Evolutionary conservation across 2,797 vertebrate species (phyloP).

Genomic region (Knipowitschia caucasica): DNA sequence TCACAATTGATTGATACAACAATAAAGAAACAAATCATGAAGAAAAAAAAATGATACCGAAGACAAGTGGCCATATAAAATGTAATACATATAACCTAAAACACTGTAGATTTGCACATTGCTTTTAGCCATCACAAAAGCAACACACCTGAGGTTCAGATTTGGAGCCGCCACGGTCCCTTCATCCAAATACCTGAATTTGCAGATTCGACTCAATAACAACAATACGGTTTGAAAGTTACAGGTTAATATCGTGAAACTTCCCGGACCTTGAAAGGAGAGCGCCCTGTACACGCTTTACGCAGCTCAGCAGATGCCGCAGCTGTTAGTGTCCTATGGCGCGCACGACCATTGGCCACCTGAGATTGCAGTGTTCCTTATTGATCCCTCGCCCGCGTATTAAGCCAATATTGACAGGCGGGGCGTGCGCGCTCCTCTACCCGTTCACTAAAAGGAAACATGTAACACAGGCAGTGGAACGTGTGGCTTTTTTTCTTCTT

Average conservation of each 20-base stretch:
- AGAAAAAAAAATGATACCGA: too few relatives aligned
- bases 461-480: slow-evolving; percentile 11
- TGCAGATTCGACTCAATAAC: too few relatives aligned
- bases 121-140: too few relatives aligned
- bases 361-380: slow-evolving; percentile 71
- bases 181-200: too few relatives aligned
- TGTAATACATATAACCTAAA: too few relatives aligned
- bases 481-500: slow-evolving; percentile 68
- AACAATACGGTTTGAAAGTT: background rate
- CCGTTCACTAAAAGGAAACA: slow-evolving; percentile 34
- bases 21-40: too few relatives aligned
- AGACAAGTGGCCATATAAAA: too few relatives aligned
- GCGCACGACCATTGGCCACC: slow-evolving; percentile 58
- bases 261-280: background rate
- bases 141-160: too few relatives aligned
- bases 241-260: background rate
- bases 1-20: too few relatives aligned
- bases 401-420: slow-evolving; percentile 67
- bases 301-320: slow-evolving; percentile 31
- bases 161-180: too few relatives aligned
- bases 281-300: background rate
- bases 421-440: slow-evolving; percentile 48
- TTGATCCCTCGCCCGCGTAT: slow-evolving; percentile 63
- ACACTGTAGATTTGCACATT: too few relatives aligned
- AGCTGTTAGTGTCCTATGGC: slow-evolving; percentile 39